Conservation (phyloP, 2,888 invertebrate species). For the Protodeltote pygarga region DNA sequence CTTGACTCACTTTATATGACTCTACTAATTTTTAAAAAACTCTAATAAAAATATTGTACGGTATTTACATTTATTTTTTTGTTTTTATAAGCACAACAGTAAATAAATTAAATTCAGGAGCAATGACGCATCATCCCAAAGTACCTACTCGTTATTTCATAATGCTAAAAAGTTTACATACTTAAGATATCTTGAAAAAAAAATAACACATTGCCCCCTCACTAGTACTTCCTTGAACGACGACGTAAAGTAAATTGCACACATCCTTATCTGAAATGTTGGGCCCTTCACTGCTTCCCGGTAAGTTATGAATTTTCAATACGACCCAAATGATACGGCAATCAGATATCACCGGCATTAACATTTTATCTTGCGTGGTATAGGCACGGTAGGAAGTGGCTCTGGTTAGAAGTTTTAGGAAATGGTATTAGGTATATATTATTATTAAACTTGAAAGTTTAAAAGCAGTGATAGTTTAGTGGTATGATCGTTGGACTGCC, state of each 20-base stretch:
- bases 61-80: no score
- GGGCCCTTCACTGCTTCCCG: slow-evolving; percentile 53
- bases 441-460: no score
- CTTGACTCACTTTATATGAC: no score
- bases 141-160: no score
- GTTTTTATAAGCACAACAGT: no score
- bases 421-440: slow-evolving; percentile 31
- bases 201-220: slow-evolving; percentile 25
- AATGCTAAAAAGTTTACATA: no score
- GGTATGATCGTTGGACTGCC: no score
- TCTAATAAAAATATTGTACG: no score
- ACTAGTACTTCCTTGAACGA: slow-evolving; percentile 42
- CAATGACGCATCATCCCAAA: no score
- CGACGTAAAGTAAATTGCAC: slow-evolving; percentile 70
- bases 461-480: no score
- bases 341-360: slow-evolving; percentile 57
- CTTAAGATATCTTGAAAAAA: slow-evolving; percentile 4
- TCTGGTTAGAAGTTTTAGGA: slow-evolving; percentile 22
- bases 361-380: slow-evolving; percentile 55
- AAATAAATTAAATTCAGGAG: no score
- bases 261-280: slow-evolving; percentile 65
- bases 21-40: no score
- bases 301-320: slow-evolving; percentile 72
- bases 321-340: slow-evolving; percentile 55
- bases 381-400: slow-evolving; percentile 27